A percentile compares a stretch with the other conserved stretches of the same genome.
Evolutionary conservation across 2,113 vertebrate genomes (phyloP).

Genomic region (Chloropsis cyanopogon): DNA sequence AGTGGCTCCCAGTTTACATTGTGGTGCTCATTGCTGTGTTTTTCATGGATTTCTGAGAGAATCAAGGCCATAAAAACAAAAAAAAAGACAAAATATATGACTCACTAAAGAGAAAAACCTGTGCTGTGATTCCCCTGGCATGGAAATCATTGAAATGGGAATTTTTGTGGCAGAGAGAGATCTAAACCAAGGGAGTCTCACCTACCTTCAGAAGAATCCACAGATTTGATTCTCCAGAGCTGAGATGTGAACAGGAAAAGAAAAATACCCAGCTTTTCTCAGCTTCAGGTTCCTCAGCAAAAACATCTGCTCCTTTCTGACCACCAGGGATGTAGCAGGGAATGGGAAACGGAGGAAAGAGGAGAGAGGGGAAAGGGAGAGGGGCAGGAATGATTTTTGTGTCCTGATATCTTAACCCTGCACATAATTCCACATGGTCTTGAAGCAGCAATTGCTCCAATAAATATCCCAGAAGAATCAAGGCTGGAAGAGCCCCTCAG

Average conservation of each 20-base stretch:
- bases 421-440: neutral
- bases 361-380: neutral
- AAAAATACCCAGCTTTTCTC: neutral
- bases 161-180: neutral
- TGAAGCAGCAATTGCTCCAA: neutral
- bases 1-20: neutral
- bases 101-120: neutral
- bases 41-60: neutral
- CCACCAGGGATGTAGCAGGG: neutral
- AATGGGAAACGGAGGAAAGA: neutral
- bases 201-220: neutral
- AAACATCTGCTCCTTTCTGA: neutral
- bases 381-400: neutral
- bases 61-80: neutral
- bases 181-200: neutral
- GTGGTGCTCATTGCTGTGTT: neutral
- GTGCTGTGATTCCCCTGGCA: neutral
- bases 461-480: neutral
- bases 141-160: neutral
- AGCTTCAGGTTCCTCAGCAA: neutral
- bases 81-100: neutral
- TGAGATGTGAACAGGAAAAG: neutral
- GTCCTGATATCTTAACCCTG: neutral
- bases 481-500: rapidly evolving
- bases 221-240: neutral